A percentile compares a stretch with the other conserved stretches of the same genome.
phyloP scores from a whole-genome alignment of 2,888 invertebrate genomes.

The Clitarchus hookeri region DNA sequence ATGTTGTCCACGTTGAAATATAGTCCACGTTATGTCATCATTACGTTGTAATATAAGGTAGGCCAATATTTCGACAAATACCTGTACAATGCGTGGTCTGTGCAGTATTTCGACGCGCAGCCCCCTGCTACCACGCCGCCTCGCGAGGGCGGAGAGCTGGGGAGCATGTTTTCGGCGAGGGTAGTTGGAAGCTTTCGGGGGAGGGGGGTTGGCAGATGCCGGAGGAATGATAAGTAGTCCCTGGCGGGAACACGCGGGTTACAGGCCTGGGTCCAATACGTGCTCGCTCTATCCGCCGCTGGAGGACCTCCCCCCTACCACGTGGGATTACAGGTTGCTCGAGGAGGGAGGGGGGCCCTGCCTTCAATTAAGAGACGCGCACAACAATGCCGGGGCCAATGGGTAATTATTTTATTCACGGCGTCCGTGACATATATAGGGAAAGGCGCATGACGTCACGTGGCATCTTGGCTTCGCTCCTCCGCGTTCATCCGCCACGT shows the following conservation, averaged over 20 bases:
- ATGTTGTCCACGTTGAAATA: too few species aligned
- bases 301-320: neutral
- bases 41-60: too few species aligned
- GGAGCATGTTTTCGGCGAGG: neutral
- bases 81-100: too few species aligned
- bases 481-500: neutral
- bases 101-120: too few species aligned
- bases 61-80: too few species aligned
- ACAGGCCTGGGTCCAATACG: neutral
- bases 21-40: too few species aligned
- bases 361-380: slow-evolving; percentile 1
- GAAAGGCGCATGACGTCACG: neutral
- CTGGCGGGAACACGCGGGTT: neutral
- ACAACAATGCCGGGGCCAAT: neutral
- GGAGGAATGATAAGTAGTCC: slow-evolving; percentile 3
- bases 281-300: neutral
- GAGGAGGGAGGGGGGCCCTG: neutral
- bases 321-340: neutral
- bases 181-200: neutral
- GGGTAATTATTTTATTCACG: neutral
- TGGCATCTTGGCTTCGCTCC: neutral
- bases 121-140: too few species aligned
- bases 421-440: neutral
- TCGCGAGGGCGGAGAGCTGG: neutral
- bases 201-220: neutral